Evolutionary conservation across 2,888 invertebrate genomes (phyloP).

Genomic region (Eugnorisma glareosa): DNA sequence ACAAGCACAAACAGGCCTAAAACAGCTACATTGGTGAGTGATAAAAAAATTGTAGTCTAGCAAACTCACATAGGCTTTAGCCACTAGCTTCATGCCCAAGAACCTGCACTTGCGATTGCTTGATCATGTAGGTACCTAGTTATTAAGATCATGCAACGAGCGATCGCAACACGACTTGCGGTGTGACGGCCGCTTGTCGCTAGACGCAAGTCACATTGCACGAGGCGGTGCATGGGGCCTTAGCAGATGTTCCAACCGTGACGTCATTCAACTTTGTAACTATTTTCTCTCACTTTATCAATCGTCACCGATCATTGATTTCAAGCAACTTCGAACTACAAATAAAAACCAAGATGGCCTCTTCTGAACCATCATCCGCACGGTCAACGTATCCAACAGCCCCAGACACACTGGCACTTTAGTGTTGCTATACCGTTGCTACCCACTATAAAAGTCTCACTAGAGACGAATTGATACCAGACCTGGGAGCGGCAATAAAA

Average conservation of each 20-base stretch:
- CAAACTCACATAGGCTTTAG: neutral
- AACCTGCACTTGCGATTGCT: neutral
- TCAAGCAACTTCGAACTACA: neutral
- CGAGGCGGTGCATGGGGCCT: neutral
- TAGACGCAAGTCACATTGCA: neutral
- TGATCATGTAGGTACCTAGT: neutral
- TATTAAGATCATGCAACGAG: neutral
- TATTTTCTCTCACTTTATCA: neutral
- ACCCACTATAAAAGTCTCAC: conserved; percentile 53
- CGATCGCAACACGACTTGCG: neutral
- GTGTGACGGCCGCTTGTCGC: neutral
- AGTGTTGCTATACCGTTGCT: conserved; percentile 8
- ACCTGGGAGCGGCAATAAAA: conserved; percentile 46
- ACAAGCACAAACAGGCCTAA: neutral
- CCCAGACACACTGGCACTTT: conserved; percentile 17
- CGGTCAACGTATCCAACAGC: neutral
- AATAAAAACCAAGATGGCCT: neutral
- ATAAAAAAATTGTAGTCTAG: neutral
- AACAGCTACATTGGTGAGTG: neutral
- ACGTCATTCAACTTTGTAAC: neutral
- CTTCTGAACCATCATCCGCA: neutral
- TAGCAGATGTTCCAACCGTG: neutral
- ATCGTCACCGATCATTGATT: neutral
- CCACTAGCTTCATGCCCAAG: neutral
- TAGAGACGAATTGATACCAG: conserved; percentile 53